A percentile compares a stretch with the other conserved stretches of the same genome.
phyloP scores from a whole-genome alignment of 2,797 vertebrate species.

The Paguma larvata region DNA sequence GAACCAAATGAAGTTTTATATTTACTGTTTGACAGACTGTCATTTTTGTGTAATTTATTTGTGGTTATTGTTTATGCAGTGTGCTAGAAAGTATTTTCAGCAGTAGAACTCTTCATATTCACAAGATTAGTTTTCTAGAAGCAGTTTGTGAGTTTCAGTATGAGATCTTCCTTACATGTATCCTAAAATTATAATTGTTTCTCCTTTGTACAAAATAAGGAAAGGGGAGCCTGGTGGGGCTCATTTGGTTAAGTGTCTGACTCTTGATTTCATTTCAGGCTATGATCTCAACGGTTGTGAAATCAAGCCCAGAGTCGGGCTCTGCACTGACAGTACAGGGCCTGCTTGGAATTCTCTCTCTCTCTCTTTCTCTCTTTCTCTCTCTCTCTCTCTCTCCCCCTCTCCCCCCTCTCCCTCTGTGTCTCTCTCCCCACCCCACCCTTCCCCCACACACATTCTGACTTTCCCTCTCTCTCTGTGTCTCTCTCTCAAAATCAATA shows the following conservation, averaged over 20 bases:
- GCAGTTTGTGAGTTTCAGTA: constrained; percentile 48
- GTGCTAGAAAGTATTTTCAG: constrained; percentile 40
- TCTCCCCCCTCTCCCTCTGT: fast-evolving
- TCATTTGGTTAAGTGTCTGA: neutral
- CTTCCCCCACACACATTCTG: no score
- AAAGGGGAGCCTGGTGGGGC: neutral
- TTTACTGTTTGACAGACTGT: neutral
- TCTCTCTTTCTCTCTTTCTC: no score
- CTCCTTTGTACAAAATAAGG: constrained; percentile 47
- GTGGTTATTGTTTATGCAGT: constrained; percentile 19
- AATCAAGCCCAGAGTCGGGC: neutral
- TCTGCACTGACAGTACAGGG: no score
- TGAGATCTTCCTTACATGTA: neutral
- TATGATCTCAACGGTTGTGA: neutral
- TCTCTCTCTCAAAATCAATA: no score
- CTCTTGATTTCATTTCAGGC: neutral
- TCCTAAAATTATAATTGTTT: constrained; percentile 23
- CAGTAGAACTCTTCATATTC: neutral
- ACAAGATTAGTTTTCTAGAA: constrained; percentile 49
- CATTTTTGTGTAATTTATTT: constrained; percentile 1
- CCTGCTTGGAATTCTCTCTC: no score
- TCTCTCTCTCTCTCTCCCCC: no score
- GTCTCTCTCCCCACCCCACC: fast-evolving
- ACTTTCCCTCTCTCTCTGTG: no score
- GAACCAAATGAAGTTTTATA: constrained; percentile 22